Conservation (phyloP, 2,113 vertebrate genomes). For the Sminthopsis crassicaudata region DNA sequence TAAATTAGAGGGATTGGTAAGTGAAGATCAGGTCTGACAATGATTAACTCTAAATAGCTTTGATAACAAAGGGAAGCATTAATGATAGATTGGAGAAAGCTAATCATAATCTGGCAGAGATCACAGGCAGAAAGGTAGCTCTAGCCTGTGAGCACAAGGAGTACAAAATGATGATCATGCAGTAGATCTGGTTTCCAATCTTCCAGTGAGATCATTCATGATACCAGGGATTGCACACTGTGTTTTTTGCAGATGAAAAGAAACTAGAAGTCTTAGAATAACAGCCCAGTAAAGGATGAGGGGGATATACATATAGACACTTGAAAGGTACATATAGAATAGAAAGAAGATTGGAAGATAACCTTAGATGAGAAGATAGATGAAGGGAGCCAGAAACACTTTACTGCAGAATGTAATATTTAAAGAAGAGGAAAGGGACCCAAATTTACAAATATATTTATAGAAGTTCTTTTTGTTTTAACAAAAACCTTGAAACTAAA, state of each 20-base stretch:
- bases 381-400: background rate
- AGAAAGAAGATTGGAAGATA: background rate
- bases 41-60: slow-evolving; percentile 20
- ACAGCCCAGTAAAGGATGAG: background rate
- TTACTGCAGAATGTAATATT: background rate
- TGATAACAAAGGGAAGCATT: slow-evolving; percentile 10
- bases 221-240: background rate
- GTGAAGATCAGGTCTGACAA: slow-evolving; percentile 53
- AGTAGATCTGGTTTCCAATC: background rate
- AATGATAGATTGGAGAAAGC: slow-evolving; percentile 4
- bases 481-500: background rate
- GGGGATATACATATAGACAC: background rate
- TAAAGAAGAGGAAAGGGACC: background rate
- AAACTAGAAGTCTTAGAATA: background rate
- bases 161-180: background rate
- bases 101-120: slow-evolving; percentile 1
- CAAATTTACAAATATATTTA: background rate
- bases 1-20: slow-evolving; percentile 54
- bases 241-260: background rate
- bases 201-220: background rate
- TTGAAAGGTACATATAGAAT: background rate
- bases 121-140: background rate
- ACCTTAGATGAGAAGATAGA: background rate
- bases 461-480: background rate
- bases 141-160: background rate